Conservation (phyloP, 2,113 vertebrate species). For the Pyxicephalus adspersus region DNA sequence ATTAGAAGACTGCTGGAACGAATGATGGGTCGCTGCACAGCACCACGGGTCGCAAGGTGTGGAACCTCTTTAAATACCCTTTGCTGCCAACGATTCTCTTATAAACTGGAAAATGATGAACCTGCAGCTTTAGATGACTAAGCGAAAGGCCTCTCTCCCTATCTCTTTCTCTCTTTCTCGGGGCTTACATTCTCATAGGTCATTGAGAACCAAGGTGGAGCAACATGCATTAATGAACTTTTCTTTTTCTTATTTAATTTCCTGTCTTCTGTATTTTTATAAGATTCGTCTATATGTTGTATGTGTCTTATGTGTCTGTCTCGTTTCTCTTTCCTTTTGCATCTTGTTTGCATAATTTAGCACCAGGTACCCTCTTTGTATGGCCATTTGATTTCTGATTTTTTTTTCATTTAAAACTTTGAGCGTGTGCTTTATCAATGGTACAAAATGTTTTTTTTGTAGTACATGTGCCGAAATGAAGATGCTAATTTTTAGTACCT, state of each 20-base stretch:
- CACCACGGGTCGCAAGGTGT: slow-evolving; percentile 81
- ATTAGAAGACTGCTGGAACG: slow-evolving; percentile 89
- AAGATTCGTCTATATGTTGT: slow-evolving; percentile 60
- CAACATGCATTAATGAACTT: slow-evolving; percentile 26
- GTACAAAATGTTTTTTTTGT: slow-evolving; percentile 63
- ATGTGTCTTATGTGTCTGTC: slow-evolving; percentile 65
- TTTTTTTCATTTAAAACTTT: slow-evolving; percentile 63
- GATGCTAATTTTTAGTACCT: too few relatives aligned
- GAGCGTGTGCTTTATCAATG: slow-evolving; percentile 62
- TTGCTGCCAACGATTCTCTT: slow-evolving; percentile 78
- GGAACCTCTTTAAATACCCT: slow-evolving; percentile 79
- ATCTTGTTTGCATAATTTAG: slow-evolving; percentile 63
- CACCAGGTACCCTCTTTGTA: slow-evolving; percentile 56
- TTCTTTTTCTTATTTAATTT: slow-evolving; percentile 61
- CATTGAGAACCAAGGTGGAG: slow-evolving; percentile 13
- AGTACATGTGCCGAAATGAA: neutral
- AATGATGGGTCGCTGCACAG: slow-evolving; percentile 82
- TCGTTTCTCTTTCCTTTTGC: slow-evolving; percentile 59
- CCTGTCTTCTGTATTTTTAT: slow-evolving; percentile 60
- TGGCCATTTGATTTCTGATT: slow-evolving; percentile 63
- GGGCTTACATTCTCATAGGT: slow-evolving; percentile 1
- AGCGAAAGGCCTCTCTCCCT: slow-evolving; percentile 5
- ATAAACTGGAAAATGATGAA: slow-evolving; percentile 74
- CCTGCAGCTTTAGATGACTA: slow-evolving; percentile 69
- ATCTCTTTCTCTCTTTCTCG: slow-evolving; percentile 42